Conservation (phyloP, 2,888 invertebrate genomes). For the Junonia oenone region DNA sequence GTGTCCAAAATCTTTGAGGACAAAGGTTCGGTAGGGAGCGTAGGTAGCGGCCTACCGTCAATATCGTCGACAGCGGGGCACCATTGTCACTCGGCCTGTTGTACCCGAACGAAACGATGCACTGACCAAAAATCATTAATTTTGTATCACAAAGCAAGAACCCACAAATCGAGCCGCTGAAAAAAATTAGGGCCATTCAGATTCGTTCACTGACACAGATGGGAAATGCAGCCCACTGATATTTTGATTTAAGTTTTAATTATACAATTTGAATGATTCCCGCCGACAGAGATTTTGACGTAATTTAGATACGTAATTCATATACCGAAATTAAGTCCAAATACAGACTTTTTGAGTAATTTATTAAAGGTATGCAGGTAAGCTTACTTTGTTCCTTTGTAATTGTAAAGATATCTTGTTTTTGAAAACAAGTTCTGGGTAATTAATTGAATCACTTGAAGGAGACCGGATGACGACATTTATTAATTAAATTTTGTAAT, state of each 20-base stretch:
- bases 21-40: constrained; percentile 62
- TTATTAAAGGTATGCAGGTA: too few species aligned
- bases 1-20: constrained; percentile 62
- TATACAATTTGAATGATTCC: constrained; percentile 41
- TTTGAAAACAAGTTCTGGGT: too few species aligned
- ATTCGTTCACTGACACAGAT: constrained; percentile 66
- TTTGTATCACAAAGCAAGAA: constrained; percentile 77
- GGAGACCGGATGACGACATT: too few species aligned
- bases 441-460: too few species aligned
- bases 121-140: constrained; percentile 79
- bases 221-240: constrained; percentile 46
- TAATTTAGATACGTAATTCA: constrained; percentile 5
- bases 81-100: constrained; percentile 71
- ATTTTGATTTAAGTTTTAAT: constrained; percentile 65
- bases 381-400: too few species aligned
- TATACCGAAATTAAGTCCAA: not conserved
- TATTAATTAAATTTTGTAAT: too few species aligned
- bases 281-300: constrained; percentile 11
- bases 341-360: not conserved
- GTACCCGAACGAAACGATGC: constrained; percentile 62
- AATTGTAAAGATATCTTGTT: too few species aligned
- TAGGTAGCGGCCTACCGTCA: constrained; percentile 72
- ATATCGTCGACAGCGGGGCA: constrained; percentile 76
- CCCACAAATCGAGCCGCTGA: constrained; percentile 74
- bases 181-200: constrained; percentile 70